phyloP scores from a whole-genome alignment of 1,140 invertebrate genomes.

The Cyrtorhinus lividipennis region DNA sequence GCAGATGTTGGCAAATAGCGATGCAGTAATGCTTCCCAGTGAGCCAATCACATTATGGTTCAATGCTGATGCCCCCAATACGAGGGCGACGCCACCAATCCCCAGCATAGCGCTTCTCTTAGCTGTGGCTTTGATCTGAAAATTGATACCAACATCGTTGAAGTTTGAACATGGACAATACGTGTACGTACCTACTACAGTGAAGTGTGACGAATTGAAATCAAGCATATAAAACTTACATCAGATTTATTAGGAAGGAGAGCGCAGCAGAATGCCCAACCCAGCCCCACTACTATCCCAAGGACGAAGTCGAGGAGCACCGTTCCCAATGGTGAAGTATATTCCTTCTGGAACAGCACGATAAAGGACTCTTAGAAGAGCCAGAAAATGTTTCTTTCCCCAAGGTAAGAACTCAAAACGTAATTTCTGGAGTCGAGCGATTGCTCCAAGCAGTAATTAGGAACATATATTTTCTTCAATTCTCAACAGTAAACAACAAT shows the following conservation, averaged over 20 bases:
- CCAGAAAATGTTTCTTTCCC: too few relatives aligned
- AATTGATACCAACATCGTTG: not conserved
- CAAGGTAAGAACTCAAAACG: too few relatives aligned
- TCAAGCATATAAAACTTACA: conserved; percentile 23
- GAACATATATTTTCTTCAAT: too few relatives aligned
- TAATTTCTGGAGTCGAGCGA: too few relatives aligned
- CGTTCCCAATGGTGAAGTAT: conserved; percentile 32
- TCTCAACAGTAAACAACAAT: too few relatives aligned
- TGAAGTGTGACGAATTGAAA: too few relatives aligned
- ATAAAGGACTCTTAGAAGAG: too few relatives aligned
- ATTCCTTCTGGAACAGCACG: too few relatives aligned
- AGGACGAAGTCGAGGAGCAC: conserved; percentile 38
- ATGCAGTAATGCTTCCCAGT: conserved; percentile 41
- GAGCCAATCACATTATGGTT: conserved; percentile 46
- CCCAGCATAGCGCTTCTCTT: conserved; percentile 36
- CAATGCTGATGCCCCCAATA: conserved; percentile 42
- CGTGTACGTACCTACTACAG: too few relatives aligned
- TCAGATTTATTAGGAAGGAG: conserved; percentile 32
- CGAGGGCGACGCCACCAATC: conserved; percentile 38
- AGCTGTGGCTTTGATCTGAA: conserved; percentile 11
- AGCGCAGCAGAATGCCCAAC: conserved; percentile 34
- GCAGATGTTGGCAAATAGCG: conserved; percentile 41
- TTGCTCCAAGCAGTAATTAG: too few relatives aligned
- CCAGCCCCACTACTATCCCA: conserved; percentile 35
- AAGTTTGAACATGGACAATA: too few relatives aligned